Evolutionary conservation across 1,140 invertebrate species (phyloP).

Genomic region (Sycophila sp.): DNA sequence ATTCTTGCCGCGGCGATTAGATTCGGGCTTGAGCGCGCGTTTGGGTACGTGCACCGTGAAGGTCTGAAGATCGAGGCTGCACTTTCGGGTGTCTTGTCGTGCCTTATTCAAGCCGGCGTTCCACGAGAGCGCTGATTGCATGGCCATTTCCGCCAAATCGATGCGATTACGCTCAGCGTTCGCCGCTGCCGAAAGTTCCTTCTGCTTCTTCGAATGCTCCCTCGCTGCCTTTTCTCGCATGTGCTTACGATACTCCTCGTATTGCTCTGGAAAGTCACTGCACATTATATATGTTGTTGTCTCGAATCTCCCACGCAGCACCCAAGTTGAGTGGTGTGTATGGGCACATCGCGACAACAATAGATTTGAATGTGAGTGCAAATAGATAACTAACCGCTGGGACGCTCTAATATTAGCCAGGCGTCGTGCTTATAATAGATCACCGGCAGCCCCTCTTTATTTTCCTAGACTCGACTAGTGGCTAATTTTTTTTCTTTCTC

Average conservation of each 20-base stretch:
- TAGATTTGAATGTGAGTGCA: conserved; percentile 84
- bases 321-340: conserved; percentile 92
- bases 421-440: neutral
- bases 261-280: conserved; percentile 93
- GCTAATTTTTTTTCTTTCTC: conserved; percentile 39
- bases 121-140: conserved; percentile 88
- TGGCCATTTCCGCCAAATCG: conserved; percentile 86
- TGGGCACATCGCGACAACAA: conserved; percentile 88
- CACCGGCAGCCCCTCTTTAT: neutral
- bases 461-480: conserved; percentile 68
- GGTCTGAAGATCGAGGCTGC: conserved; percentile 81
- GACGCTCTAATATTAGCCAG: neutral
- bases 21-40: conserved; percentile 64
- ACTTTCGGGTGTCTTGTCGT: conserved; percentile 74
- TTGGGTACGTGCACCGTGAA: conserved; percentile 79
- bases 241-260: conserved; percentile 89
- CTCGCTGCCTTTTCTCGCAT: conserved; percentile 83
- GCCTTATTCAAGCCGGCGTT: conserved; percentile 87
- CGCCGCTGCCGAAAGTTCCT: conserved; percentile 66
- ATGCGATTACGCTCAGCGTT: conserved; percentile 69
- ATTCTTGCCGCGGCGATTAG: conserved; percentile 71
- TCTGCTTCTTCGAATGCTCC: conserved; percentile 77
- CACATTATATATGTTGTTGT: conserved; percentile 94
- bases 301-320: conserved; percentile 78
- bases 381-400: neutral